Evolutionary conservation across 2,113 vertebrate species (phyloP).

Genomic region (Takifugu bimaculatus): DNA sequence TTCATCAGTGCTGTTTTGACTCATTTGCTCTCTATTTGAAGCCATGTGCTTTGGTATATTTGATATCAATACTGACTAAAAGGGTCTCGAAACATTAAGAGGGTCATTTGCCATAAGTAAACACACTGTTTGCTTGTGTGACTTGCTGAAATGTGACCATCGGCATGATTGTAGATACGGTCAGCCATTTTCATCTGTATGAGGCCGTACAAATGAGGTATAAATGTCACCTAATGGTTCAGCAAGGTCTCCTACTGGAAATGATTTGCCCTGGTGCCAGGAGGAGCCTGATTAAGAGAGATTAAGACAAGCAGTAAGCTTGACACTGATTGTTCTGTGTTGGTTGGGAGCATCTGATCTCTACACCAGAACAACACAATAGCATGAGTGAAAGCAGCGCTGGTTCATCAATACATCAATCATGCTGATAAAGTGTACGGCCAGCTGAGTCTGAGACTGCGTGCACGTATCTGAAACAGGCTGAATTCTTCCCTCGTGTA

Average conservation of each 20-base stretch:
- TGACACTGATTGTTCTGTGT: slow-evolving; percentile 21
- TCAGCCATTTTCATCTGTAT: background rate
- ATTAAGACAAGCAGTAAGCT: slow-evolving; percentile 41
- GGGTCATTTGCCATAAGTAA: background rate
- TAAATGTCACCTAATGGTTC: no score
- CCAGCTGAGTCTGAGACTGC: no score
- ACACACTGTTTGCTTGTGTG: background rate
- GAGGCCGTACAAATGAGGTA: no score
- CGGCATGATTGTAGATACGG: no score
- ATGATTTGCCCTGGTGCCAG: slow-evolving; percentile 15
- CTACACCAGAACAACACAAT: slow-evolving; percentile 8
- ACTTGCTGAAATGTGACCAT: background rate
- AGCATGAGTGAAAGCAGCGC: background rate
- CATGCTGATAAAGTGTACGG: background rate
- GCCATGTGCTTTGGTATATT: slow-evolving; percentile 24
- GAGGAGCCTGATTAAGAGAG: slow-evolving; percentile 29
- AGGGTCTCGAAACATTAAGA: background rate
- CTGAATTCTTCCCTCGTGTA: no score
- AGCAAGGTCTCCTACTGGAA: background rate
- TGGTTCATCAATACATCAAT: background rate
- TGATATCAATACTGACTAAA: slow-evolving; percentile 7
- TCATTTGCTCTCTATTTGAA: slow-evolving; percentile 24
- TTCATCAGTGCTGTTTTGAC: slow-evolving; percentile 5
- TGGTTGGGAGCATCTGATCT: slow-evolving; percentile 33
- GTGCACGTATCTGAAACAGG: background rate